Evolutionary conservation across 2,113 vertebrate species (phyloP).

Genomic region (Hucho hucho): DNA sequence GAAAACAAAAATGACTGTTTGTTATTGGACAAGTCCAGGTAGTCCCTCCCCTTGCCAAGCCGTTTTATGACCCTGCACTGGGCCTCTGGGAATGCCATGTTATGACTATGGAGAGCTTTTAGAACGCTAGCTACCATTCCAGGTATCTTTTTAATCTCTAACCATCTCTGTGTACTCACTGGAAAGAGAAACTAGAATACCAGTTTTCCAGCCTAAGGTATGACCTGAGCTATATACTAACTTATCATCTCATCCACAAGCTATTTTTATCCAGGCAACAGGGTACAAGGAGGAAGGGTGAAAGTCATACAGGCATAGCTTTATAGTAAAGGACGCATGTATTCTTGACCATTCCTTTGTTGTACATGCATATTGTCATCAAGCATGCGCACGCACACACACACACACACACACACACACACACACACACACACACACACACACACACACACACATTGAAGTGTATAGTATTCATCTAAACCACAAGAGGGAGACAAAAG

Average conservation of each 20-base stretch:
- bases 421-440: too few relatives aligned
- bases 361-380: too few relatives aligned
- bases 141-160: slow-evolving; percentile 19
- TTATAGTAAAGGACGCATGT: neutral
- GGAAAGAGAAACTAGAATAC: slow-evolving; percentile 10
- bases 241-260: neutral
- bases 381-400: too few relatives aligned
- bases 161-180: slow-evolving; percentile 16
- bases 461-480: neutral
- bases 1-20: too few relatives aligned
- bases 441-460: neutral
- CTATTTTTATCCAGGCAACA: neutral
- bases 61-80: too few relatives aligned
- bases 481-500: slow-evolving; percentile 28
- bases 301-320: neutral
- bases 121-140: neutral
- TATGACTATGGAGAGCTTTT: neutral
- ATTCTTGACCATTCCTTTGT: too few relatives aligned
- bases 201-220: slow-evolving; percentile 6
- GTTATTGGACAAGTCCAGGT: too few relatives aligned
- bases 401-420: neutral
- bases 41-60: too few relatives aligned
- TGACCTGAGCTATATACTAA: slow-evolving; percentile 11
- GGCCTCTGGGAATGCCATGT: neutral
- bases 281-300: too few relatives aligned